phyloP scores from a whole-genome alignment of 2,113 vertebrate genomes.

The Ammodytes dubius region DNA sequence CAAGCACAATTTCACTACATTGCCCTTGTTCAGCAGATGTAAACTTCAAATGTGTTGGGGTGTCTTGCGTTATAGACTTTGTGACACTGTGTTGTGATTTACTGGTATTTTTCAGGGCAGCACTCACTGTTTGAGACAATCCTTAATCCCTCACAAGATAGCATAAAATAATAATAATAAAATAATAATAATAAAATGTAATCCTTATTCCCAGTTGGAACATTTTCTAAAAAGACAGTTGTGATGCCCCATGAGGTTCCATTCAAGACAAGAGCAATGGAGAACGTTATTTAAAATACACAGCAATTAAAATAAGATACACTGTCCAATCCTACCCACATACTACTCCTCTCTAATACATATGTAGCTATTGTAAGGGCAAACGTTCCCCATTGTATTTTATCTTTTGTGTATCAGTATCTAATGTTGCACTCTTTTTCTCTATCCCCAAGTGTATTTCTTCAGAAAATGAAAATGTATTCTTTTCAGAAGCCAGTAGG shows the following conservation, averaged over 20 bases:
- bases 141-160: conserved; percentile 86
- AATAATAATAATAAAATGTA: conserved; percentile 85
- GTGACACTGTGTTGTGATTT: conserved; percentile 77
- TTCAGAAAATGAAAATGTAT: conserved; percentile 51
- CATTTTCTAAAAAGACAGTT: conserved; percentile 75
- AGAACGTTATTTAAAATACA: conserved; percentile 78
- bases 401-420: conserved; percentile 57
- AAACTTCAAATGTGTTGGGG: conserved; percentile 33
- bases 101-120: conserved; percentile 71
- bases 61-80: conserved; percentile 57
- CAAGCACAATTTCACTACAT: conserved; percentile 30
- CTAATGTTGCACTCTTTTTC: conserved; percentile 25
- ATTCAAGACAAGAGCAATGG: conserved; percentile 70
- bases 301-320: conserved; percentile 80
- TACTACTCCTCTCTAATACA: conserved; percentile 75
- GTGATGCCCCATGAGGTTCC: conserved; percentile 67
- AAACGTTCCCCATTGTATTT: conserved; percentile 60
- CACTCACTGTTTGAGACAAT: conserved; percentile 80
- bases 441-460: conserved; percentile 37
- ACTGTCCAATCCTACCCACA: conserved; percentile 55
- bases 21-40: conserved; percentile 26
- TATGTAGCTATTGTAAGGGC: conserved; percentile 56
- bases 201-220: conserved; percentile 84
- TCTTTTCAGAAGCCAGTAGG: conserved; percentile 49
- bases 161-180: conserved; percentile 83